These are phyloP conservation scores for Gastrophysa polygoni DNA, from an alignment of 2,888 invertebrate genomes.

Conservation along the genomic window DNA sequence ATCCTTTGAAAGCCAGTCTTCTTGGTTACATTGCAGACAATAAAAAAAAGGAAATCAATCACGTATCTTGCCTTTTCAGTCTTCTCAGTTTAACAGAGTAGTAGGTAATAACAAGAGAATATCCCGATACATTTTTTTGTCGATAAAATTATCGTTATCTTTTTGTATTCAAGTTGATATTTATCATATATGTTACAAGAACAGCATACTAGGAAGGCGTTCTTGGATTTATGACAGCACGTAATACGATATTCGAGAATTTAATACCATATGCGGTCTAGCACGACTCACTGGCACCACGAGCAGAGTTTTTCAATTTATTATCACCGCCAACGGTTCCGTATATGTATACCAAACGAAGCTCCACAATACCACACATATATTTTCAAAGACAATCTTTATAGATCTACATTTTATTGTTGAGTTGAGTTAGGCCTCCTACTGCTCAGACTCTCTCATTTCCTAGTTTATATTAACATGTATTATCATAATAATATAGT, in stretches of 20 bases:
- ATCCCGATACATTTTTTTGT: background rate
- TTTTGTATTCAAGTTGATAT: conserved; percentile 6
- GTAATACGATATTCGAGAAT: conserved; percentile 16
- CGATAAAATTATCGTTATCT: background rate
- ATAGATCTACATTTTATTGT: background rate
- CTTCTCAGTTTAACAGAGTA: no score
- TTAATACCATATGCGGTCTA: conserved; percentile 18
- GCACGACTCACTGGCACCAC: conserved; percentile 15
- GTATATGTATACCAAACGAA: background rate
- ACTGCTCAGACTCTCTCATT: background rate
- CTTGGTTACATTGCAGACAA: no score
- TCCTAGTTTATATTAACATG: no score
- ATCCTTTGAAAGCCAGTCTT: no score
- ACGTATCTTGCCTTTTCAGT: no score
- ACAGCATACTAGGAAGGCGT: conserved; percentile 15
- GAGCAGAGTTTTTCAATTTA: conserved; percentile 2
- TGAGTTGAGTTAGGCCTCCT: background rate
- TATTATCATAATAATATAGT: no score
- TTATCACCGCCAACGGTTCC: conserved; percentile 9
- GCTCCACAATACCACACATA: background rate
- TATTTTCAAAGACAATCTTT: background rate
- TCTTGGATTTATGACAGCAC: conserved; percentile 7
- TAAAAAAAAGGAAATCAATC: no score
- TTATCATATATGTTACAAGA: conserved; percentile 14
- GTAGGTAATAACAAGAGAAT: no score